A percentile compares a stretch with the other conserved stretches of the same genome.
Conservation (phyloP, 1,140 invertebrate species). For the Acromyrmex echinatior region DNA sequence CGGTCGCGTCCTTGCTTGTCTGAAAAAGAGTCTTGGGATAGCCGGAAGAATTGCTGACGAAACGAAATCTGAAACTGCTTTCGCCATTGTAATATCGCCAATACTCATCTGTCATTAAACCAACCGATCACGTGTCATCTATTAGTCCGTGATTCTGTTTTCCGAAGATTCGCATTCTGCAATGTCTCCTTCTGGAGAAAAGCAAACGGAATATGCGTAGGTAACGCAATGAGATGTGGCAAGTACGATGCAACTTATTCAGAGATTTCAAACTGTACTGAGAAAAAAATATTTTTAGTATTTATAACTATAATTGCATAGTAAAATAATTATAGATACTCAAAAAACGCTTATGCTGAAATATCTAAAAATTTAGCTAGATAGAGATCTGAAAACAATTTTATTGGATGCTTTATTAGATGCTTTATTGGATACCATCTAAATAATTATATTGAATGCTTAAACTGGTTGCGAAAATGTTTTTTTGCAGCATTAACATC, state of each 20-base stretch:
- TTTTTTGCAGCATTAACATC: no score
- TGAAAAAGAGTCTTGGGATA: neutral
- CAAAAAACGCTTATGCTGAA: no score
- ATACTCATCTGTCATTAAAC: neutral
- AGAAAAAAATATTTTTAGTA: no score
- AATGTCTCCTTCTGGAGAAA: conserved; percentile 5
- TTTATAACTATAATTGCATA: no score
- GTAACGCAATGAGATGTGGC: conserved; percentile 69
- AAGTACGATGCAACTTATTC: conserved; percentile 29
- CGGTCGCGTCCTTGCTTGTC: conserved; percentile 26
- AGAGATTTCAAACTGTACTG: conserved; percentile 28
- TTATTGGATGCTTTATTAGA: no score
- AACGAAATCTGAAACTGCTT: neutral
- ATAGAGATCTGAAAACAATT: no score
- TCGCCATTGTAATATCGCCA: neutral
- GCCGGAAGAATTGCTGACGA: neutral
- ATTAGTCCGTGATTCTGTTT: neutral
- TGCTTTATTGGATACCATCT: no score
- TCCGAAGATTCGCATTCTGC: neutral
- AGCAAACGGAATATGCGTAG: conserved; percentile 62
- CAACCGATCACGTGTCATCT: neutral
- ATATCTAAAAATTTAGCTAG: no score
- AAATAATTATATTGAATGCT: no score
- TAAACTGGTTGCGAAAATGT: no score
- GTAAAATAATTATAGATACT: no score